Evolutionary conservation across 1,140 invertebrate genomes (phyloP).

Genomic region (Rhagoletis pomonella): DNA sequence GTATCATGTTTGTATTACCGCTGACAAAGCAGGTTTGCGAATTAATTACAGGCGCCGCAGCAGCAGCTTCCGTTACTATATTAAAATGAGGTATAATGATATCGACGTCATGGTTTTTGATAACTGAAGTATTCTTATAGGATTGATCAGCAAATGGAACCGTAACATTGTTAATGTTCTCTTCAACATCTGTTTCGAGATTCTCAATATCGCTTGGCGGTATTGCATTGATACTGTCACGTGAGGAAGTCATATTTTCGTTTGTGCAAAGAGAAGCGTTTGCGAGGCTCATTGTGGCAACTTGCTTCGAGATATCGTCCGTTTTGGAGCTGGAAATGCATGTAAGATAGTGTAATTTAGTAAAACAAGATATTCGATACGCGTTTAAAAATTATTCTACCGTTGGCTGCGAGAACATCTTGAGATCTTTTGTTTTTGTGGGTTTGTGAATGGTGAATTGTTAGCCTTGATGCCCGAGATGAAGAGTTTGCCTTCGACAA

Average conservation of each 20-base stretch:
- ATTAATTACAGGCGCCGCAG: constrained; percentile 62
- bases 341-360: background rate
- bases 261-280: constrained; percentile 36
- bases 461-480: constrained; percentile 78
- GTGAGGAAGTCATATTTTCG: constrained; percentile 67
- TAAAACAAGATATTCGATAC: background rate
- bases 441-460: constrained; percentile 82
- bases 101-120: background rate
- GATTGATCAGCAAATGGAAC: constrained; percentile 70
- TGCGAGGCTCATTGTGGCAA: constrained; percentile 36
- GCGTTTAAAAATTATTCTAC: background rate
- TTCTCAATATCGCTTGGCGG: constrained; percentile 75
- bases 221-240: constrained; percentile 72
- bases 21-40: constrained; percentile 71
- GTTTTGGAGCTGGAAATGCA: constrained; percentile 24
- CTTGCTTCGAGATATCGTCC: constrained; percentile 23
- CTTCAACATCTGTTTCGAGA: constrained; percentile 78
- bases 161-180: constrained; percentile 68
- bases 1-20: constrained; percentile 76
- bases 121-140: constrained; percentile 29
- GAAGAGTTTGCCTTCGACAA: constrained; percentile 83
- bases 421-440: constrained; percentile 66
- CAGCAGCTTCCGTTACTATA: constrained; percentile 4
- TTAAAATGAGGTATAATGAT: background rate
- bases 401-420: constrained; percentile 8